phyloP scores from a whole-genome alignment of 2,113 vertebrate species.

The Anguilla japonica region DNA sequence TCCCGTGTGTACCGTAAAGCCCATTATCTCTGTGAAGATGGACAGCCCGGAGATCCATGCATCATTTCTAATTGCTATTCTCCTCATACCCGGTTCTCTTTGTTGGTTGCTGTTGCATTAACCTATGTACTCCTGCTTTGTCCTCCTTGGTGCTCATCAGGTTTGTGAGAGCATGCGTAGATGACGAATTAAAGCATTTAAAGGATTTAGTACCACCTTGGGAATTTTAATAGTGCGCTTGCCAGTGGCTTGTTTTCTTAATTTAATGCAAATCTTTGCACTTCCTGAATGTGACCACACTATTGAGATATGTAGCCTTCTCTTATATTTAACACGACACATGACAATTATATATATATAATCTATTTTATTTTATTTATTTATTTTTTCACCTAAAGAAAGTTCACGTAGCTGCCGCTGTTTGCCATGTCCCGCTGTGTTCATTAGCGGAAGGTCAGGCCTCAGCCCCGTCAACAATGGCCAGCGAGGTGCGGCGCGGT shows the following conservation, averaged over 20 bases:
- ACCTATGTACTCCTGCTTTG: constrained; percentile 21
- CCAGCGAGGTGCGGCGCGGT: not conserved
- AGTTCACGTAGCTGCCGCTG: not conserved
- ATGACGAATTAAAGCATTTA: not conserved
- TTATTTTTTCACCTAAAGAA: too few species aligned
- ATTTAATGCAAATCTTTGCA: not conserved
- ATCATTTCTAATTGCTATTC: constrained; percentile 28
- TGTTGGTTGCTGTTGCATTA: constrained; percentile 15
- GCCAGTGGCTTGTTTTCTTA: not conserved
- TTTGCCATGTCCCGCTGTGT: not conserved
- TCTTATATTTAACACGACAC: not conserved
- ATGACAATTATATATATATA: too few species aligned
- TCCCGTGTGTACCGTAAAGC: constrained; percentile 42
- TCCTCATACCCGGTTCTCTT: constrained; percentile 12
- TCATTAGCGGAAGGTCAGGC: not conserved
- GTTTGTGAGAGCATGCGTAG: not conserved
- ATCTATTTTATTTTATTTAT: too few species aligned
- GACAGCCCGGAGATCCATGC: constrained; percentile 16
- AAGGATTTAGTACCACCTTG: not conserved
- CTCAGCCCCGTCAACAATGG: not conserved
- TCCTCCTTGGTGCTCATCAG: not conserved
- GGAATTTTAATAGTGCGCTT: not conserved
- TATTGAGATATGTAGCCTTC: not conserved
- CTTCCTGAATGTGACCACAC: not conserved
- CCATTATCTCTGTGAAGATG: constrained; percentile 35